phyloP scores from a whole-genome alignment of 2,797 vertebrate species.

The Antennarius maculatus region DNA sequence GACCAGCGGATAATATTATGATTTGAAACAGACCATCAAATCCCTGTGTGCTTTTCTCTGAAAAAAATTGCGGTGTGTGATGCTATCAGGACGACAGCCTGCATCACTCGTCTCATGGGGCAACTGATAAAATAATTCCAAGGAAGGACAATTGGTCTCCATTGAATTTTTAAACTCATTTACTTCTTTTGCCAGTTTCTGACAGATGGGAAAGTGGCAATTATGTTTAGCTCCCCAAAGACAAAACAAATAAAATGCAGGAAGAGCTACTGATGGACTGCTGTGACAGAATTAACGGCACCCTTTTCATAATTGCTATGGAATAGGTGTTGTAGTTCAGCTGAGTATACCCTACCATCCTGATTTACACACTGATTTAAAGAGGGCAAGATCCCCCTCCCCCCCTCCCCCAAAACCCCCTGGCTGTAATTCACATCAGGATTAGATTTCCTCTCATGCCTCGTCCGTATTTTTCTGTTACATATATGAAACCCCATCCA shows the following conservation, averaged over 20 bases:
- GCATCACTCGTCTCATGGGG: conserved; percentile 52
- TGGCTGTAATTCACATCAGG: conserved; percentile 72
- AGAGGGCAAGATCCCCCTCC: conserved; percentile 45
- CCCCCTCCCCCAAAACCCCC: too few relatives aligned
- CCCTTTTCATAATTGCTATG: conserved; percentile 54
- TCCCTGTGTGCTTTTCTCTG: conserved; percentile 22
- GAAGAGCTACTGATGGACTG: conserved; percentile 42
- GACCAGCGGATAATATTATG: conserved; percentile 45
- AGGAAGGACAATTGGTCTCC: conserved; percentile 71
- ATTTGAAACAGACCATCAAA: conserved; percentile 29
- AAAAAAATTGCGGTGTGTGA: conserved; percentile 21
- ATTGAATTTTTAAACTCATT: conserved; percentile 72
- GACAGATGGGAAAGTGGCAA: conserved; percentile 76
- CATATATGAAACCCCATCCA: conserved; percentile 73
- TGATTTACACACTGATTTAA: conserved; percentile 43
- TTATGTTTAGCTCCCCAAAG: conserved; percentile 62
- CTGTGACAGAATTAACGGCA: conserved; percentile 58
- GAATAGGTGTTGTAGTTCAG: conserved; percentile 42
- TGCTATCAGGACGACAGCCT: conserved; percentile 45
- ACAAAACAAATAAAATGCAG: conserved; percentile 66
- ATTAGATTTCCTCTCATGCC: conserved; percentile 68
- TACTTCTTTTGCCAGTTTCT: conserved; percentile 67
- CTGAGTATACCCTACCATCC: conserved; percentile 28
- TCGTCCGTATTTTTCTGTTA: conserved; percentile 39
- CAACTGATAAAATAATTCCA: conserved; percentile 58